phyloP scores from a whole-genome alignment of 2,797 vertebrate species.

The Synaphobranchus kaupii region DNA sequence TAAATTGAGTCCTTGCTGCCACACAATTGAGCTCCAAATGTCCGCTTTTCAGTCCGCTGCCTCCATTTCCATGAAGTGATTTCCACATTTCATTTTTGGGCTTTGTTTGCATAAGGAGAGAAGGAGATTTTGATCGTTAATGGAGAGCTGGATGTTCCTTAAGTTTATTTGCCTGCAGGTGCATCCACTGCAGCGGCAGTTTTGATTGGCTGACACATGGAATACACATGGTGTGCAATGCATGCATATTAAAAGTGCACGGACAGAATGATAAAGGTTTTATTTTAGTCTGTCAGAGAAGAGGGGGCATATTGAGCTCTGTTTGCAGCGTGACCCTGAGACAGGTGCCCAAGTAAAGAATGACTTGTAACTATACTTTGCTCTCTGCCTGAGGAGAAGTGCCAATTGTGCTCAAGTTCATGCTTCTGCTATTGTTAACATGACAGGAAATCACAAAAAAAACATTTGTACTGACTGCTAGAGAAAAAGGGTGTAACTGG shows the following conservation, averaged over 20 bases:
- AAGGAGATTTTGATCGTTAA: constrained; percentile 53
- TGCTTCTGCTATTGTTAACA: background rate
- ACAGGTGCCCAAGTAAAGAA: background rate
- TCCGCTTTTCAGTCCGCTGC: background rate
- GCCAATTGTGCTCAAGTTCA: background rate
- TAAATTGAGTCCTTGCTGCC: background rate
- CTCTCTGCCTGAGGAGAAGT: background rate
- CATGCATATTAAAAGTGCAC: background rate
- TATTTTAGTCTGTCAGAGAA: background rate
- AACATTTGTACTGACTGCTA: constrained; percentile 2
- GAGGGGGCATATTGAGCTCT: background rate
- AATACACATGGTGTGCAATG: background rate
- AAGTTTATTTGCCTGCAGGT: constrained; percentile 60
- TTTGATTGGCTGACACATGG: background rate
- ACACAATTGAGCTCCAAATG: background rate
- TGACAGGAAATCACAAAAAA: constrained; percentile 13
- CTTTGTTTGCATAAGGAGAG: constrained; percentile 62
- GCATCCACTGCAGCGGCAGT: background rate
- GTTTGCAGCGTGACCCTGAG: background rate
- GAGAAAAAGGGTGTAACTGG: background rate
- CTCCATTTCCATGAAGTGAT: background rate
- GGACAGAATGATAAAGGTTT: too few relatives aligned
- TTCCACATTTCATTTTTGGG: constrained; percentile 7
- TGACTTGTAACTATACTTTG: background rate
- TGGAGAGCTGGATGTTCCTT: constrained; percentile 58